Base-by-base conservation (phyloP, 2,113 vertebrate species). In the Miniopterus natalensis region DNA sequence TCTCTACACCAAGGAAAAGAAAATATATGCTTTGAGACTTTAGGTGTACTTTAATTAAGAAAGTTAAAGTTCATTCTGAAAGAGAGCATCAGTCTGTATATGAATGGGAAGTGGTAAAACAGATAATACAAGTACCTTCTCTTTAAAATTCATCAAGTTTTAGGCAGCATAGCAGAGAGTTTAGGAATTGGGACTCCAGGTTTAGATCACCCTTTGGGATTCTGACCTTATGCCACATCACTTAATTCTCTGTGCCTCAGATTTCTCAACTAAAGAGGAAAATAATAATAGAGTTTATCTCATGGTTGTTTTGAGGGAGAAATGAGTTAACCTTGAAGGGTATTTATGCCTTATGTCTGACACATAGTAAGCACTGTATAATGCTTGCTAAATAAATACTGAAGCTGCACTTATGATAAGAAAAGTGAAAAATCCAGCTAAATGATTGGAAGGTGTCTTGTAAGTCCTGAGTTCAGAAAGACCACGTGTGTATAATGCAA, bases 31-130 rank as follows among this genome's bases (percentile, higher is more conserved):
- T 87, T 95, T 94, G 53, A 80, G 21, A 23, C 31, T 71, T 5
- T 42, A 84, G 49, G 4, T 87, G 3, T 49, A 93, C 88, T 61
- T 91, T 74, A 89, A 68, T 11, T 31, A 80, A 90, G 71, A 49
- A 71, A 81, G 13, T 25, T 92, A 53, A 74, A 59, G 0, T 47
- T 78, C 2, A 31, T 45, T 65, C 31, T 84, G 51, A 73, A 49
- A 36, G 5, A 79, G 61, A 79, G 2, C 3, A 79, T 68, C 14
- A 2, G 9, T 81, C 73, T 63, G 1, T 74, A 18, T 83, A 51
- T 61, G 42, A 83, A 73, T 29, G 14, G 5, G 4, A 71, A 47
- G 4, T 65, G 36, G 18, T 20, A 55, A 84, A 78, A 70, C 5
- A 80, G 9, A 42, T n/a, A 68, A 20, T 29, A 55, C 13, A 90